Evolutionary conservation across 2,113 vertebrate genomes (phyloP).

Genomic region (Percina caprodes): DNA sequence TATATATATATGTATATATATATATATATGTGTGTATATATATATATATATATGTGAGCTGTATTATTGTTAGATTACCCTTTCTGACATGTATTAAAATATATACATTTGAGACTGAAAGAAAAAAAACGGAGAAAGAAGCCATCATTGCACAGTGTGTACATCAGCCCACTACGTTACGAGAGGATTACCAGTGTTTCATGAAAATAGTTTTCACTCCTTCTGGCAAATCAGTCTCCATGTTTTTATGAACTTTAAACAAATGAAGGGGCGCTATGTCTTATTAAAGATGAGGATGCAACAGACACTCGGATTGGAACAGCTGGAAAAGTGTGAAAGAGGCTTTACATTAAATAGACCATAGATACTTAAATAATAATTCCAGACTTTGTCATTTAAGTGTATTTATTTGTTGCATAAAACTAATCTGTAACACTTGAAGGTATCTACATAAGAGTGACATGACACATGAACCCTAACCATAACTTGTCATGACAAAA

Average conservation of each 20-base stretch:
- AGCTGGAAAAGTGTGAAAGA: conserved; percentile 20
- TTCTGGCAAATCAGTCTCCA: conserved; percentile 23
- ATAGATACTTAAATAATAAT: conserved; percentile 20
- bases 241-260: conserved; percentile 39
- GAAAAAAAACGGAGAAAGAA: conserved; percentile 24
- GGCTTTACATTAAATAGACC: conserved; percentile 51
- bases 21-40: no score
- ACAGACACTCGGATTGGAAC: conserved; percentile 35
- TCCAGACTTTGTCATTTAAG: conserved; percentile 28
- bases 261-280: conserved; percentile 44
- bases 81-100: neutral
- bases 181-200: conserved; percentile 47
- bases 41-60: no score
- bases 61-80: neutral
- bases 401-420: conserved; percentile 4
- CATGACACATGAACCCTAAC: no score
- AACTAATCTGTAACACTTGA: neutral
- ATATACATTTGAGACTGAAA: conserved; percentile 19
- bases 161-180: conserved; percentile 24
- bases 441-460: no score
- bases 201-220: conserved; percentile 49
- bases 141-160: conserved; percentile 19
- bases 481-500: no score
- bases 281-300: conserved; percentile 48
- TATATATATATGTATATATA: no score